These are phyloP conservation scores for Dynastes tityus DNA, from an alignment of 2,888 invertebrate species.

Conservation along the genomic window DNA sequence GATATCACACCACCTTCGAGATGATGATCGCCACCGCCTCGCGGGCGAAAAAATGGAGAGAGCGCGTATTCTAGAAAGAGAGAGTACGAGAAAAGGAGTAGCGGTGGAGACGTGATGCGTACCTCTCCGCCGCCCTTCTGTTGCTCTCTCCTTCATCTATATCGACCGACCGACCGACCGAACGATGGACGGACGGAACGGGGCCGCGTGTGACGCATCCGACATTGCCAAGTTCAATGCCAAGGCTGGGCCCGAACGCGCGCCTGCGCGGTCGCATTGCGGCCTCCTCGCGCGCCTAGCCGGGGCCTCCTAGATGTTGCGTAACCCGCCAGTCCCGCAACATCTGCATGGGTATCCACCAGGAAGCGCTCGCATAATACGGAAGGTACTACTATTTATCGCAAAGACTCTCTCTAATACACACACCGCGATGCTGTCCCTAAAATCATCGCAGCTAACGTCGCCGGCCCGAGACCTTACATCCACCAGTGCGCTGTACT, in stretches of 20 bases:
- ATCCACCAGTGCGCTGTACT: background rate
- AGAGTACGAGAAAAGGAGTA: conserved; percentile 15
- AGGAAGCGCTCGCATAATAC: conserved; percentile 56
- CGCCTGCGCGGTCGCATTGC: conserved; percentile 76
- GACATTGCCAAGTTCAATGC: conserved; percentile 85
- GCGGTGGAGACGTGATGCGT: conserved; percentile 24
- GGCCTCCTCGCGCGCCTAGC: conserved; percentile 69
- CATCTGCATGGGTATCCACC: conserved; percentile 62
- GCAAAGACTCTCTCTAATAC: conserved; percentile 10
- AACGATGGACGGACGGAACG: conserved; percentile 44
- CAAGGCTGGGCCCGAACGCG: conserved; percentile 75
- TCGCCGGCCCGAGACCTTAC: background rate
- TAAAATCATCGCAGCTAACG: background rate
- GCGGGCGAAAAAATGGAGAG: conserved; percentile 23
- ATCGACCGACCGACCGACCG: conserved; percentile 32
- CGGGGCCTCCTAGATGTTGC: conserved; percentile 65
- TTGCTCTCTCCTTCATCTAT: conserved; percentile 28
- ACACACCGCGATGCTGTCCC: background rate
- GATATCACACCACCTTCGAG: conserved; percentile 26
- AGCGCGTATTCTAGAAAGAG: conserved; percentile 5
- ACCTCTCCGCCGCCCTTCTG: conserved; percentile 21
- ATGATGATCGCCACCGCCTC: conserved; percentile 14
- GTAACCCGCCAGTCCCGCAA: conserved; percentile 64
- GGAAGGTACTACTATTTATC: conserved; percentile 26
- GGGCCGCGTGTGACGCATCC: conserved; percentile 57